phyloP scores from a whole-genome alignment of 2,797 vertebrate genomes.

The Sciurus carolinensis region DNA sequence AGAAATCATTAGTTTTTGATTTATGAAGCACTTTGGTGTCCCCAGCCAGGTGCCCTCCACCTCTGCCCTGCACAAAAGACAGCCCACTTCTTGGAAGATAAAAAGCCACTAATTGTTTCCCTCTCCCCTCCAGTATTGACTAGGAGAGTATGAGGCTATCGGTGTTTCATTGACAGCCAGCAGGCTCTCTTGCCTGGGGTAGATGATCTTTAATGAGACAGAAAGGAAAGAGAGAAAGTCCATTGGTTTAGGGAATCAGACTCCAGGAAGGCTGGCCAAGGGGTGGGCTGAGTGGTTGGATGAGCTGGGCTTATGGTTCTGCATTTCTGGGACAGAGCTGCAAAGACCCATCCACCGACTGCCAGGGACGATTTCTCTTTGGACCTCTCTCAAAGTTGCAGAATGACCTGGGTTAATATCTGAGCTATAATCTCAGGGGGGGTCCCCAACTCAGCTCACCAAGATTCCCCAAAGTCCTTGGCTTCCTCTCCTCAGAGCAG shows the following conservation, averaged over 20 bases:
- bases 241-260: neutral
- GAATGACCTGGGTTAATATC: neutral
- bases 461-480: neutral
- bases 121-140: slow-evolving; percentile 54
- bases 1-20: slow-evolving; percentile 26
- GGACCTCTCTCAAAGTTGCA: neutral
- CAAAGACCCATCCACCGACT: neutral
- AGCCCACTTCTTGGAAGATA: slow-evolving; percentile 68
- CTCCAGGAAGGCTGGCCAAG: neutral
- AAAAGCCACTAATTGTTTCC: slow-evolving; percentile 53
- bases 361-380: neutral
- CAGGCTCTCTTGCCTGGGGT: neutral
- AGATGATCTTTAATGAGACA: slow-evolving; percentile 10
- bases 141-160: neutral
- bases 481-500: neutral
- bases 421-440: neutral
- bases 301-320: neutral
- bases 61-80: slow-evolving; percentile 51
- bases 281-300: neutral
- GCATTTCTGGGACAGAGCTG: neutral
- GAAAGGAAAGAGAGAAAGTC: neutral
- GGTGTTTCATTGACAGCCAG: neutral
- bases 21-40: neutral
- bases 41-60: neutral
- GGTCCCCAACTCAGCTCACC: neutral